Evolutionary conservation across 2,888 invertebrate genomes (phyloP).

Genomic region (Andrena minutula): DNA sequence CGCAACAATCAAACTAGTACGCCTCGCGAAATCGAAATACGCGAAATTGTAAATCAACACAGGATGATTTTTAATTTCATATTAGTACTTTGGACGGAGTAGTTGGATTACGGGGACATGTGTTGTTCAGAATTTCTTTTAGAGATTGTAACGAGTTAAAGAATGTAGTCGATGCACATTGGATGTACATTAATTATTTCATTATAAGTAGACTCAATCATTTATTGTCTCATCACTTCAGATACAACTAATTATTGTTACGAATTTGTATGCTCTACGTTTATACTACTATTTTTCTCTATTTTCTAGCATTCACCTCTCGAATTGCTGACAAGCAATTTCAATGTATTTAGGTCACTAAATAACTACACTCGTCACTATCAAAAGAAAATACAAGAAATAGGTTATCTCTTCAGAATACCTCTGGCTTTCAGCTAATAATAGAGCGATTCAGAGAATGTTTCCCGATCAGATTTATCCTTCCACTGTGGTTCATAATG

Average conservation of each 20-base stretch:
- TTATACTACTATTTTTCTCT: too few relatives aligned
- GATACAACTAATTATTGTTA: background rate
- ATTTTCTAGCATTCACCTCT: too few relatives aligned
- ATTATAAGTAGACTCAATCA: background rate
- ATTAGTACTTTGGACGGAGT: background rate
- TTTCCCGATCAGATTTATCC: too few relatives aligned
- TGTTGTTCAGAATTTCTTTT: background rate
- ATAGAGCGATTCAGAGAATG: background rate
- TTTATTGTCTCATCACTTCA: background rate
- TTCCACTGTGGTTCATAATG: background rate
- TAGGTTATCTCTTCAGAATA: too few relatives aligned
- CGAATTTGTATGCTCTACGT: background rate
- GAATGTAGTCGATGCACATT: background rate
- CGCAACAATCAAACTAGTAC: constrained; percentile 5
- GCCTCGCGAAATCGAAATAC: constrained; percentile 12
- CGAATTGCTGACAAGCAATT: too few relatives aligned
- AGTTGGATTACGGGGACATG: background rate
- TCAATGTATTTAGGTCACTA: too few relatives aligned
- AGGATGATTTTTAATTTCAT: background rate
- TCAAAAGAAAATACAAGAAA: too few relatives aligned
- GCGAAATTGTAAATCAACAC: background rate
- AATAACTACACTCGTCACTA: too few relatives aligned
- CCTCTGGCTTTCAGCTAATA: background rate
- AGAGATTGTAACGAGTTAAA: background rate
- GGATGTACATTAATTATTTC: background rate